Base-by-base conservation (phyloP, 2,113 vertebrate species). In the Origma solitaria region DNA sequence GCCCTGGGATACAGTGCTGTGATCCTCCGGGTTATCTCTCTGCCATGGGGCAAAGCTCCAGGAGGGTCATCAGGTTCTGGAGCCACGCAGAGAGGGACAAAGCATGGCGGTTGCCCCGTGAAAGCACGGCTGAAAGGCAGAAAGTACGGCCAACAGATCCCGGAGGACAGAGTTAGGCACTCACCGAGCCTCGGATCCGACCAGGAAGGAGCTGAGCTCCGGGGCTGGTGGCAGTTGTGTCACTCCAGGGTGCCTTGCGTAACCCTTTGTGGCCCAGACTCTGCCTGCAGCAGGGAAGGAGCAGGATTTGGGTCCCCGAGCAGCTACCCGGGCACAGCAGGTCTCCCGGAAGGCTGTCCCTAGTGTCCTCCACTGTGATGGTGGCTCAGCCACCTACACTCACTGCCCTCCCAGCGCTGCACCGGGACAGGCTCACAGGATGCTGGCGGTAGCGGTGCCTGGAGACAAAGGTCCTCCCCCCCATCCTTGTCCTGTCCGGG, bases 151-250 rank as follows among this genome's bases (percentile, higher is more conserved):
- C 9, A 2, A 38, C 22, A 73, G 70, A 38, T 71, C 85, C 50
- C 28, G 11, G 24, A 87, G 37, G 23, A 86, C 64, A 27, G 51
- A 31, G 21, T 62, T 30, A 45, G 71, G 64, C 56, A 96, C 90
- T 97, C 93, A 94, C 96, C 94, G 42, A 82, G 82, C 24, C 31
- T 82, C 16, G 15, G 83, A 76, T 90, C 87, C 25, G 92, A 96
- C 90, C 96, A 97, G 96, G 96, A 97, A 97, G 96, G 87, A 97
- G 94, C 85, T 11, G 68, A 81, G 87, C 76, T 87, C 88, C 47
- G 1, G 51, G 42, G 85, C 79, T 91, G 92, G 93, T 94, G 93
- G 90, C 96, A 86, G 82, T 16, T 37, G 95, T 95, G 95, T 96
- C 96, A 96, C 80, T 93, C 73, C 94, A 78, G 76, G 61, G 90